These are phyloP conservation scores for Onthophagus sagittarius DNA, from an alignment of 2,888 invertebrate species.

Conservation along the genomic window DNA sequence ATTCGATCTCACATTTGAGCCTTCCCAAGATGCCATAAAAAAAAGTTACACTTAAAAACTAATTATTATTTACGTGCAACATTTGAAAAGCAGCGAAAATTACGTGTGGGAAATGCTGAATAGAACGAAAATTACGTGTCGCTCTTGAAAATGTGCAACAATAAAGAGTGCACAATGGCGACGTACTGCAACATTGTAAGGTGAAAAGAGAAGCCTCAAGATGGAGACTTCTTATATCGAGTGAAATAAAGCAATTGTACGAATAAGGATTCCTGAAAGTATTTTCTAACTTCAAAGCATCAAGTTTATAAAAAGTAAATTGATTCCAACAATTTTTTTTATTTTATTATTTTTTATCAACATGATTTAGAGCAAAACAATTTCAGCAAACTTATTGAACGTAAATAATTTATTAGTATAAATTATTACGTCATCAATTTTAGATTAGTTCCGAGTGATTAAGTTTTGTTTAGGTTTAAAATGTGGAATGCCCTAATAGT, in stretches of 20 bases:
- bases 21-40: too few relatives aligned
- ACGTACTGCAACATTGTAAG: not conserved
- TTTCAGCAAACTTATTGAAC: too few relatives aligned
- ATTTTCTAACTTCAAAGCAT: not conserved
- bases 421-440: too few relatives aligned
- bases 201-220: not conserved
- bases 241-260: not conserved
- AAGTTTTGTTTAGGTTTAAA: too few relatives aligned
- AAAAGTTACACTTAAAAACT: too few relatives aligned
- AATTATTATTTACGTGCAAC: not conserved
- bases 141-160: not conserved
- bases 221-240: not conserved
- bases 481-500: too few relatives aligned
- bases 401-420: too few relatives aligned
- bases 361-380: too few relatives aligned
- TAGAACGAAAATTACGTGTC: not conserved
- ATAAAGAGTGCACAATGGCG: not conserved
- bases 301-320: too few relatives aligned
- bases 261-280: not conserved
- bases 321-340: too few relatives aligned
- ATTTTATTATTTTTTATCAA: too few relatives aligned
- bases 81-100: not conserved
- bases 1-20: not conserved
- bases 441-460: too few relatives aligned
- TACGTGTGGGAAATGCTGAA: not conserved